Evolutionary conservation across 1,140 invertebrate species (phyloP).

Genomic region (Phortica variegata): DNA sequence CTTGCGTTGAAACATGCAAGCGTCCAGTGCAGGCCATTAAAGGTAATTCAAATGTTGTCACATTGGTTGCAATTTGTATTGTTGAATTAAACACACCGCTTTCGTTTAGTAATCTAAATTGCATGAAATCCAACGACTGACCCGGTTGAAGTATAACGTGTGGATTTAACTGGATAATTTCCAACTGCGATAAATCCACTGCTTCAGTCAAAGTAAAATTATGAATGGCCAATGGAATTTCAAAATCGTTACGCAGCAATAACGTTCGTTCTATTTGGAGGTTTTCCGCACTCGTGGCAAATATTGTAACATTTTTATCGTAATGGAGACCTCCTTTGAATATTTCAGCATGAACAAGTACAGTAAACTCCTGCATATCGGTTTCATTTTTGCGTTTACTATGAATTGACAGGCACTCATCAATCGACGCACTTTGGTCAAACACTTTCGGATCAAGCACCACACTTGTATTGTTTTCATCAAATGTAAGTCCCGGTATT

Average conservation of each 20-base stretch:
- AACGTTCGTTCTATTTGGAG: constrained; percentile 26
- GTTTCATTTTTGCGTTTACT: constrained; percentile 5
- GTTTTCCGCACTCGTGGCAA: constrained; percentile 24
- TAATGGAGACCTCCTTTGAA: constrained; percentile 38
- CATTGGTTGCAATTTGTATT: constrained; percentile 38
- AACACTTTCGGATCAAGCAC: constrained; percentile 32
- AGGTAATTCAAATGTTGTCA: constrained; percentile 36
- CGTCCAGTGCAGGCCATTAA: constrained; percentile 37
- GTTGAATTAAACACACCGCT: constrained; percentile 26
- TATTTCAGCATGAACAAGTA: constrained; percentile 41
- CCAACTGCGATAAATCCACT: constrained; percentile 25
- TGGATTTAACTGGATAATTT: constrained; percentile 44
- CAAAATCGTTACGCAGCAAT: constrained; percentile 36
- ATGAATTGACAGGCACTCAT: constrained; percentile 27
- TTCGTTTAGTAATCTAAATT: constrained; percentile 28
- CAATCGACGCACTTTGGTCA: constrained; percentile 29
- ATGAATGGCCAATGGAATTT: constrained; percentile 28
- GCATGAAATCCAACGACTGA: constrained; percentile 30
- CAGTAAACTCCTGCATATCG: constrained; percentile 30
- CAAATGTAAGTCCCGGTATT: constrained; percentile 36
- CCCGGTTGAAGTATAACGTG: constrained; percentile 35
- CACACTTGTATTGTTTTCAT: constrained; percentile 32
- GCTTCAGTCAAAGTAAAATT: constrained; percentile 24
- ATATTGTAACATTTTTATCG: constrained; percentile 37
- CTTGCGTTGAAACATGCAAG: constrained; percentile 36